phyloP scores from a whole-genome alignment of 2,888 invertebrate species.

The Drosophila nr. medialis region DNA sequence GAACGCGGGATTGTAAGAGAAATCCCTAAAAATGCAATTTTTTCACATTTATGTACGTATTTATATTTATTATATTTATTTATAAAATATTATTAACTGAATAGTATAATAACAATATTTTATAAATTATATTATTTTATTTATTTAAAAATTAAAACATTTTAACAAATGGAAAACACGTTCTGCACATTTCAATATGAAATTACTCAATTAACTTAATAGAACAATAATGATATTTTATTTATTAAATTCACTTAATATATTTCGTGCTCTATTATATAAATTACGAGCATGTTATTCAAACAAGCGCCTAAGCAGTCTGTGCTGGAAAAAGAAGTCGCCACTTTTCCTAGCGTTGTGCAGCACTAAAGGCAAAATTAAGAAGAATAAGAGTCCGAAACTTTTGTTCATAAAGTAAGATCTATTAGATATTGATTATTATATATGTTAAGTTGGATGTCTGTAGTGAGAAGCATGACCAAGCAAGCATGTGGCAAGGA shows the following conservation, averaged over 20 bases:
- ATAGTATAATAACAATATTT: no score
- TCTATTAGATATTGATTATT: not conserved
- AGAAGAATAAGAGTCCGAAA: not conserved
- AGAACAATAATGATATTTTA: not conserved
- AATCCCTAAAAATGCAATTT: not conserved
- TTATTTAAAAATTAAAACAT: not conserved
- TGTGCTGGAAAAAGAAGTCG: slow-evolving; percentile 22
- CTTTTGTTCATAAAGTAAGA: not conserved
- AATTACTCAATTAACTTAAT: not conserved
- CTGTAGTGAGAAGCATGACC: slow-evolving; percentile 50
- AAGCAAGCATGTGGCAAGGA: slow-evolving; percentile 44
- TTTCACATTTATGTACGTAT: no score
- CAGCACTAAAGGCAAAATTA: slow-evolving; percentile 10
- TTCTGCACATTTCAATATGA: not conserved
- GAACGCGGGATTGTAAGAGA: not conserved
- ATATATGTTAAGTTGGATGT: slow-evolving; percentile 38
- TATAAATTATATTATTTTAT: not conserved
- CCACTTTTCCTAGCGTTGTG: slow-evolving; percentile 1
- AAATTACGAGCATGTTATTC: not conserved
- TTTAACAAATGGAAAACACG: not conserved
- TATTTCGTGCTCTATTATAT: not conserved
- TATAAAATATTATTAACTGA: not conserved
- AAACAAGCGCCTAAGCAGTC: slow-evolving; percentile 21
- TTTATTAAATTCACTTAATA: not conserved
- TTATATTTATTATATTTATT: no score